phyloP scores from a whole-genome alignment of 2,113 vertebrate genomes.

The Neolamprologus modestus region DNA sequence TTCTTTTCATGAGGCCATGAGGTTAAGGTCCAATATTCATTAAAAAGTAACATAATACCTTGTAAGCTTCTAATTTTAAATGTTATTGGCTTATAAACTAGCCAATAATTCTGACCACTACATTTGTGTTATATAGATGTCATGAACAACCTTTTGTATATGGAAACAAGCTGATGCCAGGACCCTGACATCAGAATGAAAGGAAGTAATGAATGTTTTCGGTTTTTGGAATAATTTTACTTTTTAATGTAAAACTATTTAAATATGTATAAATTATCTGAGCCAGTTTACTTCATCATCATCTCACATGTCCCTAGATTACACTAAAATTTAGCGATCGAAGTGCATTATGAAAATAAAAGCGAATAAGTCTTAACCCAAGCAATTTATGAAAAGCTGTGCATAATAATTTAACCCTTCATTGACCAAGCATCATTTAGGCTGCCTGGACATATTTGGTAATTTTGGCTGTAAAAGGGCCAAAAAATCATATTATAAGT shows the following conservation, averaged over 20 bases:
- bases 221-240: neutral
- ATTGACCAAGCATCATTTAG: neutral
- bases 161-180: neutral
- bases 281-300: neutral
- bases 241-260: neutral
- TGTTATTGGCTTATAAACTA: neutral
- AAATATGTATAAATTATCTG: neutral
- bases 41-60: neutral
- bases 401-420: neutral
- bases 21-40: neutral
- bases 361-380: neutral
- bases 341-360: neutral
- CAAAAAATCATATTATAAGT: neutral
- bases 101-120: neutral
- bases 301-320: neutral
- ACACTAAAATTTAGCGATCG: neutral
- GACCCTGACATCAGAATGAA: neutral
- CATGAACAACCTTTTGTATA: neutral
- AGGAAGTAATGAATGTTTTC: neutral
- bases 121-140: neutral
- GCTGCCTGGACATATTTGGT: neutral
- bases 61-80: neutral
- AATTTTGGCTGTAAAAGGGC: neutral
- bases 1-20: neutral
- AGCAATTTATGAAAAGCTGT: neutral